Evolutionary conservation across 2,888 invertebrate genomes (phyloP).

Genomic region (Zonitis immaculata): DNA sequence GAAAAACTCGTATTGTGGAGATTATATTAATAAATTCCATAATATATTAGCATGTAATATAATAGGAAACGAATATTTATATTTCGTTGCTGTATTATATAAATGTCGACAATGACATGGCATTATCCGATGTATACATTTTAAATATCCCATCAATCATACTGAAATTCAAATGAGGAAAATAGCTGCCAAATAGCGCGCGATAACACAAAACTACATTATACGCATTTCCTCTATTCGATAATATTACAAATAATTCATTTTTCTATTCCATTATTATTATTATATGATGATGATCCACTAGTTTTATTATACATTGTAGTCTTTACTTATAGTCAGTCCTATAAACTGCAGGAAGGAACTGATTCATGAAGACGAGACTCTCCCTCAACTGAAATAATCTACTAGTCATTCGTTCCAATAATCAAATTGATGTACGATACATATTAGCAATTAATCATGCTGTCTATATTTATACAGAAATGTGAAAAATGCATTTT

Average conservation of each 20-base stretch:
- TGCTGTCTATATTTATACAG: constrained; percentile 19
- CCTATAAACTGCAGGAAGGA: no score
- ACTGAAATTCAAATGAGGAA: constrained; percentile 32
- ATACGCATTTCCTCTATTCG: background rate
- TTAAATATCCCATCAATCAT: constrained; percentile 33
- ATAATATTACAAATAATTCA: background rate
- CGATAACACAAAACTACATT: constrained; percentile 17
- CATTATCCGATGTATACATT: constrained; percentile 29
- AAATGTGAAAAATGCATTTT: constrained; percentile 21
- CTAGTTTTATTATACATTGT: no score
- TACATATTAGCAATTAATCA: constrained; percentile 33
- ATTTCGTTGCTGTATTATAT: constrained; percentile 4
- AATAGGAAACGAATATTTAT: constrained; percentile 6
- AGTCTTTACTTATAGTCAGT: no score
- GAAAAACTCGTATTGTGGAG: background rate
- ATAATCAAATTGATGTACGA: constrained; percentile 20
- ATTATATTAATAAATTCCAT: background rate
- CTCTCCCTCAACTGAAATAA: constrained; percentile 12
- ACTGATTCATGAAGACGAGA: constrained; percentile 36
- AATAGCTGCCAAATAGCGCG: constrained; percentile 15
- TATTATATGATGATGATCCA: no score
- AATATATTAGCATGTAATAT: background rate
- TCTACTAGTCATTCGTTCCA: constrained; percentile 24
- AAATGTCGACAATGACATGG: constrained; percentile 27
- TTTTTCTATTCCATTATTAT: background rate